These are phyloP conservation scores for Bostrychus sinensis DNA, from an alignment of 2,113 vertebrate species.

Conservation along the genomic window DNA sequence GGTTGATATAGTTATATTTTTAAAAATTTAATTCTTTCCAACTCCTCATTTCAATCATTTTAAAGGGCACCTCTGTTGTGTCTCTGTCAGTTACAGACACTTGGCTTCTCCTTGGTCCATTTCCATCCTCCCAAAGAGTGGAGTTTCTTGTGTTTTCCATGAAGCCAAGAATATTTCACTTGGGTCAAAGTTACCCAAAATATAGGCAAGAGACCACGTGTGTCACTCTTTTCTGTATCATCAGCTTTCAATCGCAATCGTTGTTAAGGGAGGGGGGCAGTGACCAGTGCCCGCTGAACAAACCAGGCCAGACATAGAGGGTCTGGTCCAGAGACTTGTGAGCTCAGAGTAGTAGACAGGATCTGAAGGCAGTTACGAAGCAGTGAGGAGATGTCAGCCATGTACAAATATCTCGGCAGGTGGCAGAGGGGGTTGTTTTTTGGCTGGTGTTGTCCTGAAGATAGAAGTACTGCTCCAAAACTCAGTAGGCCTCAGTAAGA, in stretches of 20 bases:
- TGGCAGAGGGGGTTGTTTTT: slow-evolving; percentile 81
- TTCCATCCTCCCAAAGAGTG: slow-evolving; percentile 84
- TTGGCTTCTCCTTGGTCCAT: slow-evolving; percentile 89
- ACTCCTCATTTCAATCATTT: slow-evolving; percentile 68
- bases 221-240: slow-evolving; percentile 61
- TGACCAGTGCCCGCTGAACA: slow-evolving; percentile 84
- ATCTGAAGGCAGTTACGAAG: slow-evolving; percentile 86
- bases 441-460: slow-evolving; percentile 85
- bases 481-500: slow-evolving; percentile 90
- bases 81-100: slow-evolving; percentile 85
- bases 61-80: slow-evolving; percentile 85
- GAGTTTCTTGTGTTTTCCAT: slow-evolving; percentile 80
- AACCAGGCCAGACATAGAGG: slow-evolving; percentile 82
- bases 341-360: slow-evolving; percentile 81
- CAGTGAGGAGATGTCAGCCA: slow-evolving; percentile 84
- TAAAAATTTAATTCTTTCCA: slow-evolving; percentile 82
- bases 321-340: slow-evolving; percentile 83
- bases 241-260: slow-evolving; percentile 67
- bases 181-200: slow-evolving; percentile 80
- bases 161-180: slow-evolving; percentile 83
- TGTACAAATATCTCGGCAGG: slow-evolving; percentile 63
- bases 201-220: slow-evolving; percentile 58
- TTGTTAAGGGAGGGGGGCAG: slow-evolving; percentile 75
- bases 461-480: slow-evolving; percentile 87
- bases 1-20: slow-evolving; percentile 83